Evolutionary conservation across 1,140 invertebrate species (phyloP).

Genomic region (Aphis gossypii): DNA sequence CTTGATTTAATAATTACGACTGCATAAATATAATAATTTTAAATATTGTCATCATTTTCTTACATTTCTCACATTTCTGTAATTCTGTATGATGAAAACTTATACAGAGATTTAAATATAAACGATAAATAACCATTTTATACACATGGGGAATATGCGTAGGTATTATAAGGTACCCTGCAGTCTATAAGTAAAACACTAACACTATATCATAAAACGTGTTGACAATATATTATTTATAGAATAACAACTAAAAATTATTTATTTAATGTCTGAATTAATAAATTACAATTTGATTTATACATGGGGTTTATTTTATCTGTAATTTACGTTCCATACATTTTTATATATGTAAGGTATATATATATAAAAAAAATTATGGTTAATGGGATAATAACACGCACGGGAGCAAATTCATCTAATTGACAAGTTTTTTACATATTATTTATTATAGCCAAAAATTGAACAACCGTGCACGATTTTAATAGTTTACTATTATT

Average conservation of each 20-base stretch:
- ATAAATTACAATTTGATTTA: slow-evolving; percentile 36
- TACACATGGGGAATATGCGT: background rate
- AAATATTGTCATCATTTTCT: background rate
- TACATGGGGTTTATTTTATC: background rate
- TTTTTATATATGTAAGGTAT: background rate
- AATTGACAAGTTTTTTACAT: slow-evolving; percentile 7
- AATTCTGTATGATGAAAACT: background rate
- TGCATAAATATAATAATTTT: background rate
- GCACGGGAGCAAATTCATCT: slow-evolving; percentile 17
- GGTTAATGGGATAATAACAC: slow-evolving; percentile 36
- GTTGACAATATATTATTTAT: slow-evolving; percentile 31
- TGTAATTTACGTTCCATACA: background rate
- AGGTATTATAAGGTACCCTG: background rate
- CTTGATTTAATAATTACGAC: background rate
- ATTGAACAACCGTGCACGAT: background rate
- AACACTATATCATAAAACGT: background rate
- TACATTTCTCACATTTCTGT: background rate
- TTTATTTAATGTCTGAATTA: slow-evolving; percentile 24
- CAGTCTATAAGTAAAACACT: background rate
- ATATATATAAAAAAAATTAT: background rate
- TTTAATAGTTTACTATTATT: background rate
- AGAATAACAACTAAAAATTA: background rate
- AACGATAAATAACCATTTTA: background rate
- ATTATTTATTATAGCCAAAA: slow-evolving; percentile 17
- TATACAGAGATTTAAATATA: background rate